phyloP scores from a whole-genome alignment of 2,888 invertebrate genomes.

The Folsomia candida region DNA sequence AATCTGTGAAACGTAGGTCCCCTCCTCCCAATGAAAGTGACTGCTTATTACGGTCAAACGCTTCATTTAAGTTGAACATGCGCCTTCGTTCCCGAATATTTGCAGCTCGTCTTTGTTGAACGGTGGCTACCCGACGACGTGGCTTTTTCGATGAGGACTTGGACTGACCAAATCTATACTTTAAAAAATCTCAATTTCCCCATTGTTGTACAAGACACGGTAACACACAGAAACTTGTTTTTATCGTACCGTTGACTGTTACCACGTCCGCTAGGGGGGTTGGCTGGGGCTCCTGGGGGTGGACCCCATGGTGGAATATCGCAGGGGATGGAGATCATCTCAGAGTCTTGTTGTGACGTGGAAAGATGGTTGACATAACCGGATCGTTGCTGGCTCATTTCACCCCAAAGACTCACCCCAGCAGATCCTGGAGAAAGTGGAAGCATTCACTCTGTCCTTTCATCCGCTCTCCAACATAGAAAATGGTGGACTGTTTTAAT shows the following conservation, averaged over 20 bases:
- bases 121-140: slow-evolving; percentile 80
- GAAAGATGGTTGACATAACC: no score
- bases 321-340: slow-evolving; percentile 30
- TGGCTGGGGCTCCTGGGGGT: slow-evolving; percentile 7
- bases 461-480: slow-evolving; percentile 20
- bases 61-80: slow-evolving; percentile 95
- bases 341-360: slow-evolving; percentile 31
- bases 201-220: not conserved
- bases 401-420: slow-evolving; percentile 22
- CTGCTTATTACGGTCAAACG: slow-evolving; percentile 95
- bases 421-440: slow-evolving; percentile 24
- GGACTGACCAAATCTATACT: slow-evolving; percentile 32
- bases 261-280: slow-evolving; percentile 15
- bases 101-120: slow-evolving; percentile 85
- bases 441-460: slow-evolving; percentile 17
- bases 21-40: slow-evolving; percentile 74
- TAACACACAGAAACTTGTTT: not conserved
- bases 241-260: slow-evolving; percentile 26
- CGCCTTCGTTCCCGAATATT: slow-evolving; percentile 88
- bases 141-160: slow-evolving; percentile 66
- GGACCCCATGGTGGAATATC: slow-evolving; percentile 32
- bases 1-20: no score
- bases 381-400: slow-evolving; percentile 20
- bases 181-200: no score
- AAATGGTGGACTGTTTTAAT: no score